These are phyloP conservation scores for Sebastes reedi DNA, from an alignment of 2,797 vertebrate species.

Conservation along the genomic window DNA sequence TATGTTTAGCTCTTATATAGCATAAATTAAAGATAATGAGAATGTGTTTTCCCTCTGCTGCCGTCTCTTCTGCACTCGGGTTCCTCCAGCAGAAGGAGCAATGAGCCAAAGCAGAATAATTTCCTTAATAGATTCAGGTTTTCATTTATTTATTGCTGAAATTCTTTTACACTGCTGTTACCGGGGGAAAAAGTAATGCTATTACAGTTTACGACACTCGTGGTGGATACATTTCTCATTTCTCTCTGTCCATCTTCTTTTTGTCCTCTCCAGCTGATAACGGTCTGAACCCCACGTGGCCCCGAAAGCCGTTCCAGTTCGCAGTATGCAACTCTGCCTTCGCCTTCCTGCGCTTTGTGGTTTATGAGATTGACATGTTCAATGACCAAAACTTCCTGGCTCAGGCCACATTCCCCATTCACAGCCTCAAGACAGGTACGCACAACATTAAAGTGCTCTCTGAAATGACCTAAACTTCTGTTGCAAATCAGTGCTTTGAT, in stretches of 20 bases:
- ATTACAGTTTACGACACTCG: not conserved
- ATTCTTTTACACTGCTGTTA: not conserved
- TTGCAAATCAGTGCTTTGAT: not conserved
- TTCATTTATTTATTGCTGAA: not conserved
- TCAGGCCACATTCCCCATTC: slow-evolving; percentile 95
- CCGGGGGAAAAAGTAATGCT: not conserved
- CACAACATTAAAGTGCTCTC: not conserved
- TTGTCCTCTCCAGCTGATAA: slow-evolving; percentile 88
- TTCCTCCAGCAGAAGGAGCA: not conserved
- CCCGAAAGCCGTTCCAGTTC: slow-evolving; percentile 91
- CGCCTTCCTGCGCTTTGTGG: slow-evolving; percentile 94
- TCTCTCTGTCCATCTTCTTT: not conserved
- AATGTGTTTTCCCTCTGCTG: not conserved
- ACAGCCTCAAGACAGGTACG: slow-evolving; percentile 93
- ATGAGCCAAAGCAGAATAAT: not conserved
- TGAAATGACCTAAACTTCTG: not conserved
- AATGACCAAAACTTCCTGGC: slow-evolving; percentile 98
- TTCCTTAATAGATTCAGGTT: not conserved
- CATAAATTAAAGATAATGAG: not conserved
- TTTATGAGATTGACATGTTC: slow-evolving; percentile 99
- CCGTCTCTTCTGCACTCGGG: not conserved
- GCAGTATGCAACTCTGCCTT: slow-evolving; percentile 92
- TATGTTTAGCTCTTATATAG: not conserved
- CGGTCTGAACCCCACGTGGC: slow-evolving; percentile 95
- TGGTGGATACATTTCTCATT: not conserved